Evolutionary conservation across 2,888 invertebrate species (phyloP).

Genomic region (Schizotus pectinicornis): DNA sequence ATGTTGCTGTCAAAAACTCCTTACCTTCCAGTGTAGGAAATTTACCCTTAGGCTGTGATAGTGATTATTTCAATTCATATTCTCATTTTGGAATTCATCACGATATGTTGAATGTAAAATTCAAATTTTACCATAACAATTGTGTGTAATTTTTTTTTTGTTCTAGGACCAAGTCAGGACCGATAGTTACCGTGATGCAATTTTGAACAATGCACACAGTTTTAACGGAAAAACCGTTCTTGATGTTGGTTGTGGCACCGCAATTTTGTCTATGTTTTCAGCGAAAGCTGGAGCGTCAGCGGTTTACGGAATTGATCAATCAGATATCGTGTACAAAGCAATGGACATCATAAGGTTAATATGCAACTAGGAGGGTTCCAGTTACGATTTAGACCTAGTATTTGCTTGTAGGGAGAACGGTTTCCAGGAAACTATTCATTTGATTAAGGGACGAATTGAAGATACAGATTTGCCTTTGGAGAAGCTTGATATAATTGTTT

Average conservation of each 20-base stretch:
- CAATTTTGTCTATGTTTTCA: constrained; percentile 97
- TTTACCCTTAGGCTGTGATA: constrained; percentile 70
- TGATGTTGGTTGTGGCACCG: constrained; percentile 98
- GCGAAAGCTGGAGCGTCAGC: constrained; percentile 90
- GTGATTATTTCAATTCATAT: constrained; percentile 82
- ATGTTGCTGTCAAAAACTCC: constrained; percentile 36
- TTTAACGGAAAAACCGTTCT: constrained; percentile 82
- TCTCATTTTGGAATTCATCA: constrained; percentile 92
- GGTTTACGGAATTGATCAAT: constrained; percentile 95
- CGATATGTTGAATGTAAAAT: constrained; percentile 84
- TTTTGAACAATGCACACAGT: constrained; percentile 73
- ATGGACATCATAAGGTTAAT: constrained; percentile 87
- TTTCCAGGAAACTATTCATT: constrained; percentile 72
- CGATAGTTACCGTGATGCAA: constrained; percentile 84
- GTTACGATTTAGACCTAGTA: background rate
- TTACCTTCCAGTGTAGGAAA: constrained; percentile 54
- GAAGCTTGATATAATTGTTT: constrained; percentile 90
- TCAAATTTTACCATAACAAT: too few relatives aligned
- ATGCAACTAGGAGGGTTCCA: background rate
- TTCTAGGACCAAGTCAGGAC: constrained; percentile 81
- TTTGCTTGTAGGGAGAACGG: constrained; percentile 71
- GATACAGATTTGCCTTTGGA: constrained; percentile 76
- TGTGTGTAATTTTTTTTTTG: constrained; percentile 7
- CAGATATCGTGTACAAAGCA: constrained; percentile 94
- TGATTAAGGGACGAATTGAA: constrained; percentile 87